Evolutionary conservation across 2,113 vertebrate genomes (phyloP).

Genomic region (Electrona antarctica): DNA sequence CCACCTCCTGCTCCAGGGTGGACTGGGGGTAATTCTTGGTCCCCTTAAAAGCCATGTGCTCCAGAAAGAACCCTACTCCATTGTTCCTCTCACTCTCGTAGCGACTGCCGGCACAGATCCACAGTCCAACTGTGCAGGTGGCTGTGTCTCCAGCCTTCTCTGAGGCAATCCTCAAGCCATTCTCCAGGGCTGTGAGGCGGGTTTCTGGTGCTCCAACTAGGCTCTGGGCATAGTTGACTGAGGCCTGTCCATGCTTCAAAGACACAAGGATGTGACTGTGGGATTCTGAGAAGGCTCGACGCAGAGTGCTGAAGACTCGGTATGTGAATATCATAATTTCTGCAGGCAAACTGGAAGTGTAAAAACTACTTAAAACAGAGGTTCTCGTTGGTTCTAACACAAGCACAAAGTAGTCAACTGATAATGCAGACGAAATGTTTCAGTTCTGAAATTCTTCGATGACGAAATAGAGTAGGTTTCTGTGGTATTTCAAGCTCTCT

Average conservation of each 20-base stretch:
- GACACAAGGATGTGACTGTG: constrained; percentile 79
- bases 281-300: constrained; percentile 71
- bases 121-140: constrained; percentile 96
- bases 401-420: no score
- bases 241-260: constrained; percentile 80
- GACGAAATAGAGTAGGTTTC: no score
- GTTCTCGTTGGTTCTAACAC: no score
- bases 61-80: constrained; percentile 88
- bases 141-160: constrained; percentile 86
- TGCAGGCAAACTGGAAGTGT: not conserved
- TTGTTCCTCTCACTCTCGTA: constrained; percentile 89
- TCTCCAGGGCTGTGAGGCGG: constrained; percentile 86
- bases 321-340: constrained; percentile 88
- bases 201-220: constrained; percentile 88
- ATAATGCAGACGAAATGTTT: no score
- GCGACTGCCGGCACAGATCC: constrained; percentile 89
- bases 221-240: constrained; percentile 88
- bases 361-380: no score
- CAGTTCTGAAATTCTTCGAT: no score
- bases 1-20: constrained; percentile 91
- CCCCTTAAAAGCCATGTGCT: constrained; percentile 97
- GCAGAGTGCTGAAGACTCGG: constrained; percentile 73
- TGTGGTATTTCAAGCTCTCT: no score
- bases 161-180: constrained; percentile 90
- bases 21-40: constrained; percentile 87